phyloP scores from a whole-genome alignment of 2,888 invertebrate genomes.

The Chrysina gloriosa region DNA sequence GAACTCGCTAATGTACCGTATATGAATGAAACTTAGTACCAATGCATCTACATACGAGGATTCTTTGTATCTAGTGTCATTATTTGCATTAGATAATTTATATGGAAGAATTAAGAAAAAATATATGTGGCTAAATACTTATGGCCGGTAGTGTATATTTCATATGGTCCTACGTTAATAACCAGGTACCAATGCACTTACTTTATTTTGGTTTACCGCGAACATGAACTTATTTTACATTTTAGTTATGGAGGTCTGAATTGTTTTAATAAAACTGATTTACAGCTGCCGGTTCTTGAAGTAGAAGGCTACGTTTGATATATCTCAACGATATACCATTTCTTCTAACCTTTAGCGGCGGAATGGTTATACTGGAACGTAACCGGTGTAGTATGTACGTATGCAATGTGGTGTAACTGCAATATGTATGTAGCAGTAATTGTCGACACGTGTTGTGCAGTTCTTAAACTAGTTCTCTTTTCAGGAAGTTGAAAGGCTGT shows the following conservation, averaged over 20 bases:
- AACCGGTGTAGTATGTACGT: slow-evolving; percentile 18
- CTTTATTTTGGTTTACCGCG: slow-evolving; percentile 25
- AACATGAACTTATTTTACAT: slow-evolving; percentile 34
- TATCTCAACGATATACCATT: slow-evolving; percentile 31
- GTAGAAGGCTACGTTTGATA: slow-evolving; percentile 10
- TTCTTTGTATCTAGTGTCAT: no score
- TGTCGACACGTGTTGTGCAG: slow-evolving; percentile 24
- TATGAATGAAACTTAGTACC: no score
- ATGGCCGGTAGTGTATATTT: slow-evolving; percentile 11
- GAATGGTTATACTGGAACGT: slow-evolving; percentile 20
- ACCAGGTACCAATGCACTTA: slow-evolving; percentile 7
- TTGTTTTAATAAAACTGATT: slow-evolving; percentile 44
- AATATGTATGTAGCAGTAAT: slow-evolving; percentile 29
- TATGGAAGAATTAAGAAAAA: no score
- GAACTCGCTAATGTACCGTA: no score
- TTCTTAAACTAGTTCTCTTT: slow-evolving; percentile 15
- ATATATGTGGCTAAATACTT: no score
- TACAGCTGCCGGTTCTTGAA: slow-evolving; percentile 36
- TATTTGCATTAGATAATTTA: no score
- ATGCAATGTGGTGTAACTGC: slow-evolving; percentile 17
- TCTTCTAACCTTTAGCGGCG: slow-evolving; percentile 32
- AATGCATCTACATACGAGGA: no score
- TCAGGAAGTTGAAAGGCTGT: no score
- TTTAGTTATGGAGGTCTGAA: slow-evolving; percentile 31
- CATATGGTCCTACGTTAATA: no score